Evolutionary conservation across 2,888 invertebrate genomes (phyloP), one percentile per base, ranked within the genome.

Genomic region (Tridacna crocea): DNA sequence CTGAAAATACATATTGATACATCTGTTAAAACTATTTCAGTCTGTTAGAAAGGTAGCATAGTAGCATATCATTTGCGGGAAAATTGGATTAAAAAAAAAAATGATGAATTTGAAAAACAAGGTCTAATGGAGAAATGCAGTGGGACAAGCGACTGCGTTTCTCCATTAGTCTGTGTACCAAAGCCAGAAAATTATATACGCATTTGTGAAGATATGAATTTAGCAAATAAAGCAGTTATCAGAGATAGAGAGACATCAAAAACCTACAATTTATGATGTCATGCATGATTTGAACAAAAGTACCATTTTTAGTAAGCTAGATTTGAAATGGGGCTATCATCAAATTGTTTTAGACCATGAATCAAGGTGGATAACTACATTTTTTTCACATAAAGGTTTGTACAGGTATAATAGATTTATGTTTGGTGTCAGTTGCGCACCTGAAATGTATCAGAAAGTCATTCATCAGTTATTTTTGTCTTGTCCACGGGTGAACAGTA

Each of bases 371-470:
- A 72, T 72, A n/a, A 72, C 72, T 24, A 72, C 72, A 11, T 90
- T 89, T 73, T 75, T 80, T 8, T 88, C 88, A 36, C 84, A 88
- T 46, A 77, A 72, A 55, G 84, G 83, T 12, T 66, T 87, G 2
- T 87, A 77, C 70, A 22, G 88, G 11, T 90, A 85, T 58, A 83
- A 81, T 74, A 22, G 85, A 0, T 58, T 90, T 2, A 77, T 73
- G 46, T 90, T 90, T 81, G 88, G 84, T 10, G 77, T 90, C 11
- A 83, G 63, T 24, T 60, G 68, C 46, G 88, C 85, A 12, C 75
- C 79, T 24, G 87, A 90, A 58, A 63, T 75, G 55, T 72, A 24
- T 24, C 72, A 72, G 27, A 13, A 72, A 12, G 22, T 55, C 13
- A 72, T 72, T 26, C 17, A 13, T 26, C 51, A 72, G n/a, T 24